A percentile compares a stretch with the other conserved stretches of the same genome.
These are phyloP conservation scores for Eristalis pertinax DNA, from an alignment of 2,888 invertebrate species.

Conservation along the genomic window DNA sequence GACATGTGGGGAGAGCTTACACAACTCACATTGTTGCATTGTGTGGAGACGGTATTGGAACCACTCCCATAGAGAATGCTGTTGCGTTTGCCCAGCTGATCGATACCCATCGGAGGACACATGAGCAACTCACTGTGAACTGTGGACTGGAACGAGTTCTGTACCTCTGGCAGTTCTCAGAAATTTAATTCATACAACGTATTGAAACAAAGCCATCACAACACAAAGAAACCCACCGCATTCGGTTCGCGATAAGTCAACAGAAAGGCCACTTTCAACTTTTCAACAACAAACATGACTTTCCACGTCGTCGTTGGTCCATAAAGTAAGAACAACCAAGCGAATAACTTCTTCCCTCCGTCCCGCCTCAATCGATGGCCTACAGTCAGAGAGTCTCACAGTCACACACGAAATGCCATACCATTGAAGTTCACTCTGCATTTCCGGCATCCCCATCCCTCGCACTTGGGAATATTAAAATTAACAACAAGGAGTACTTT, in stretches of 20 bases:
- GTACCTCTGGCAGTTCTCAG: background rate
- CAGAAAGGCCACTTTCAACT: background rate
- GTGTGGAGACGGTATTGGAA: no score
- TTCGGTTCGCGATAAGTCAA: background rate
- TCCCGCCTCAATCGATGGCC: background rate
- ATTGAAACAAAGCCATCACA: background rate
- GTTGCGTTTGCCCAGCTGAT: no score
- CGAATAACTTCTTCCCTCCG: background rate
- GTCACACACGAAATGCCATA: background rate
- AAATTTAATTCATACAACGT: background rate
- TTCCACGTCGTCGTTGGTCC: background rate
- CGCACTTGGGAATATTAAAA: slow-evolving; percentile 16
- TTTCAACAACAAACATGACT: background rate
- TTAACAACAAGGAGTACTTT: slow-evolving; percentile 19
- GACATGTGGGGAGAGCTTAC: no score
- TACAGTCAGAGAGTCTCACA: background rate
- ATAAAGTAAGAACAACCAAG: background rate
- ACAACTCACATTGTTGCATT: no score
- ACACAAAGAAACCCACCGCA: background rate
- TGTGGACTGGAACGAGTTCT: no score
- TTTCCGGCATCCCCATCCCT: background rate
- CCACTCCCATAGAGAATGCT: no score
- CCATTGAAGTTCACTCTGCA: background rate
- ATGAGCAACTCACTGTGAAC: no score
- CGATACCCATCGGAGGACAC: no score